Evolutionary conservation across 2,113 vertebrate species (phyloP), one percentile per base, ranked within the genome.

Genomic region (Chrysochloris asiatica): DNA sequence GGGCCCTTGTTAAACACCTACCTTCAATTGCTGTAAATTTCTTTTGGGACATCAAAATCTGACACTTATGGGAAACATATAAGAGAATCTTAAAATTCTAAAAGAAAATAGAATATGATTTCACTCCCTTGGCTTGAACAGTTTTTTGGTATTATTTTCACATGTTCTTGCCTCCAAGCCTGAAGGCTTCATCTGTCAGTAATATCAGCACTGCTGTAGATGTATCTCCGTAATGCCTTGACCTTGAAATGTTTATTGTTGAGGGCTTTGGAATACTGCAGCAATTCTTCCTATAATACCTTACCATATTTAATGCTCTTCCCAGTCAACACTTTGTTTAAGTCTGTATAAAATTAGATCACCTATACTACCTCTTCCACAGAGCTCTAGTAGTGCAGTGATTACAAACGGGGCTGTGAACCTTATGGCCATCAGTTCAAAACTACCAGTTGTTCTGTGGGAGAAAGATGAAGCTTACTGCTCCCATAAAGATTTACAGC

Each of bases 1-100:
- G 93, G n/a, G 61, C 86, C 81, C 79, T 95, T 93, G 86, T 96
- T 94, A 94, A 97, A 94, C 92, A 94, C 95, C 88, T 93, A 33
- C 86, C 59, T 94, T 90, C 83, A 78, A 63, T 82, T 73, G 65
- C 80, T 93, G 76, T 94, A 93, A 95, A 94, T 93, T 95, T 94
- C 94, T 94, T 59, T 93, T 88, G 81, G 83, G 56, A 88, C 26
- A 43, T 96, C 93, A 91, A n/a, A 75, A 94, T 90, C 50, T 90
- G 80, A 94, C 93, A 93, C 79, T 67, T 84, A 36, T 0, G n/a
- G 67, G n/a, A n/a, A n/a, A n/a, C n/a, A n/a, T 30, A 22, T 56
- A 93, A 83, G 86, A 80, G 45, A 92, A 67, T 36, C 30, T 90
- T 73, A 59, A 47, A 72, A 92, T 88, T 88, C 80, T 33, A 11